Evolutionary conservation across 2,797 vertebrate genomes (phyloP).

Genomic region (Sarcoramphus papa): DNA sequence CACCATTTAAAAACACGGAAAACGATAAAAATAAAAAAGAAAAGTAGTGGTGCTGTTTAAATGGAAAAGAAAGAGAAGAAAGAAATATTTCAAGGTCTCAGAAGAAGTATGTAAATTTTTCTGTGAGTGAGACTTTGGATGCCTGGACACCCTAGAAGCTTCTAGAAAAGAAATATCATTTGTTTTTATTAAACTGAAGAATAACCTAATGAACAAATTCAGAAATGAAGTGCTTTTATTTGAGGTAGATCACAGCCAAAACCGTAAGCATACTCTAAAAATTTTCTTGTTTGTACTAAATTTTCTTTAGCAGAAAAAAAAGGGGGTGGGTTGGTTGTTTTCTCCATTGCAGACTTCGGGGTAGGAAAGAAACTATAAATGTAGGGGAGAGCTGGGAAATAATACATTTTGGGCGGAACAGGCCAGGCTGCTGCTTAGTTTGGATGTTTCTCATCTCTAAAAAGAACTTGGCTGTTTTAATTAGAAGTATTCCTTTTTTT

Average conservation of each 20-base stretch:
- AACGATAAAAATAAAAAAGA: background rate
- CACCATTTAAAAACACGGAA: background rate
- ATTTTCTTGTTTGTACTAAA: background rate
- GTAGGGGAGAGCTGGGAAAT: background rate
- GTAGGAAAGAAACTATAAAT: background rate
- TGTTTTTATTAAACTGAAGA: background rate
- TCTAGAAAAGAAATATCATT: background rate
- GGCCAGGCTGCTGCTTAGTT: background rate
- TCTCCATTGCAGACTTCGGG: background rate
- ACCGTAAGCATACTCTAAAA: background rate
- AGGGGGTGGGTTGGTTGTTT: background rate
- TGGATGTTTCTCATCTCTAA: background rate
- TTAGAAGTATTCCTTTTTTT: background rate
- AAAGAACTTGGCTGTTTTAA: background rate
- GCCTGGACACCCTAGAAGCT: background rate
- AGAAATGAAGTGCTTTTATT: background rate
- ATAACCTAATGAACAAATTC: background rate
- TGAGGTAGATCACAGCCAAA: background rate
- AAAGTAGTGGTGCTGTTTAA: background rate
- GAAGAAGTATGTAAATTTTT: background rate
- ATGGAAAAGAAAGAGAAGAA: background rate
- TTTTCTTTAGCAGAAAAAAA: background rate
- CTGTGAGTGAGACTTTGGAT: background rate
- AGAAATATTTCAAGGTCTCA: background rate
- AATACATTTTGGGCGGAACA: background rate